Base-by-base conservation (phyloP, 2,113 vertebrate species). In the Zapus hudsonius region DNA sequence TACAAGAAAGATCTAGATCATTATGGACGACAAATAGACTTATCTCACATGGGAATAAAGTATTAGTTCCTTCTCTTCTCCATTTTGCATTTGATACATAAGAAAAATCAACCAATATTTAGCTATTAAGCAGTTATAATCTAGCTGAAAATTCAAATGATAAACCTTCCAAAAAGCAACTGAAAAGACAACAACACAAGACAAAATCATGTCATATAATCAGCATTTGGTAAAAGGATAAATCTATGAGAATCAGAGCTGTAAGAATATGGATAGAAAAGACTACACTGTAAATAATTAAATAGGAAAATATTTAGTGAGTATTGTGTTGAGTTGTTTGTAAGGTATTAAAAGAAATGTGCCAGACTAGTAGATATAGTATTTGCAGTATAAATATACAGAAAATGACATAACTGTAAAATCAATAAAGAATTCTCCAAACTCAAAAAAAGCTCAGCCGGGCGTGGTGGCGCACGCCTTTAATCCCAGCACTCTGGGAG, bases 211-310 rank as follows among this genome's bases (percentile, higher is more conserved):
- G 92, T n/a, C 31, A 63, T 61, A 57, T 40, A 69, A 33, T 87
- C 93, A 87, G 31, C 75, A 73, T 83, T 16, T 92, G 52, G 82
- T 20, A 64, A 92, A 72, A 89, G n/a, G 74, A 84, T 64, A n/a
- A 84, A 64, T 57, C n/a, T 70, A 55, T 38, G n/a, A 23, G 33
- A 79, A 44, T 3, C 44, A 89, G 11, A 84, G 6, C 42, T 89
- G 0, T 42, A 78, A 42, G 20, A 87, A 83, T 0, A 84, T 31
- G 42, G 16, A 59, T 10, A 75, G 25, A 33, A 69, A 15, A 59
- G 29, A 64, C 27, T 25, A 7, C 38, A 27, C 25, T 57, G 36
- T 6, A 78, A 80, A 85, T 16, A 90, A 87, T 64, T 80, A 80
- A 72, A 61, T 9, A 78, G 73, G 72, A 88, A 90, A 90, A 73